Conservation (phyloP, 2,113 vertebrate species). For the Brachionichthys hirsutus region DNA sequence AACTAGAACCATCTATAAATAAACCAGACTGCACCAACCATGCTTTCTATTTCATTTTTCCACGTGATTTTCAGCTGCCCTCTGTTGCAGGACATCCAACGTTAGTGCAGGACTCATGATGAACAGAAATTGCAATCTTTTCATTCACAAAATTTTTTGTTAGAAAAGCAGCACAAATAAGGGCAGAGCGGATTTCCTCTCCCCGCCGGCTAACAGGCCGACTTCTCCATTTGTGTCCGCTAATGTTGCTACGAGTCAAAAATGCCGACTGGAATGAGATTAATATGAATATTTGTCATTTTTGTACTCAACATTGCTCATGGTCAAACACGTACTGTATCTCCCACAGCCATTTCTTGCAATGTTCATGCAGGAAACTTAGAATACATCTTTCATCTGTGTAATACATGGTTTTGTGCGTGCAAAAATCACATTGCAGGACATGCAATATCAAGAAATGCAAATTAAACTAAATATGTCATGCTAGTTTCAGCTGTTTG, state of each 20-base stretch:
- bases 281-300: too few relatives aligned
- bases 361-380: too few relatives aligned
- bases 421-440: too few relatives aligned
- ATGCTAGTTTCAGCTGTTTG: too few relatives aligned
- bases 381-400: too few relatives aligned
- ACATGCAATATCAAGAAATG: too few relatives aligned
- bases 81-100: conserved; percentile 4
- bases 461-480: too few relatives aligned
- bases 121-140: conserved; percentile 47
- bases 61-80: neutral
- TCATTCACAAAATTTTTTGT: conserved; percentile 58
- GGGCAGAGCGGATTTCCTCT: conserved; percentile 68
- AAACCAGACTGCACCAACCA: neutral
- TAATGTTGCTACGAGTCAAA: conserved; percentile 54
- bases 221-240: conserved; percentile 48
- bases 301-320: too few relatives aligned
- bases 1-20: neutral
- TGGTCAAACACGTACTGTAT: too few relatives aligned
- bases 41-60: conserved; percentile 1
- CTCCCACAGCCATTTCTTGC: too few relatives aligned
- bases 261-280: too few relatives aligned
- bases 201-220: conserved; percentile 21
- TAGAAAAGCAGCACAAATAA: conserved; percentile 53
- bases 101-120: conserved; percentile 16
- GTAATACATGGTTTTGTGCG: too few relatives aligned